Conservation (phyloP, 2,113 vertebrate genomes). For the Callaeas wilsoni region DNA sequence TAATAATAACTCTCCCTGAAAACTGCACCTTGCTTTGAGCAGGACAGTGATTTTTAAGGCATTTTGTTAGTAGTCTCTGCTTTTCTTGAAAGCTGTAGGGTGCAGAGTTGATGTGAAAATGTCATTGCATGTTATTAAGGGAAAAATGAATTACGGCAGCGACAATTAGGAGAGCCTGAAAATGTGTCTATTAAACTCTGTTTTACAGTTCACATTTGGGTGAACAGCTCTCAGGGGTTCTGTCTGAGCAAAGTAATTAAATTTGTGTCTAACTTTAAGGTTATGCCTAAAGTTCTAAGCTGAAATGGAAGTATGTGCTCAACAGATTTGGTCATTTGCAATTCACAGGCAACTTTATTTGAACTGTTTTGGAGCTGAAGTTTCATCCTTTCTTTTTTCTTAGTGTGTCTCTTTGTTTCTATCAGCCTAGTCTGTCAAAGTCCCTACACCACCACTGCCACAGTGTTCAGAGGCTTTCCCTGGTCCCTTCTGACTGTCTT, state of each 20-base stretch:
- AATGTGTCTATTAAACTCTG: conserved; percentile 30
- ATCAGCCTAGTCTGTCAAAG: not conserved
- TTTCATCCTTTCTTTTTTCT: not conserved
- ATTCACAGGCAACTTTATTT: not conserved
- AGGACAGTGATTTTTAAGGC: not conserved
- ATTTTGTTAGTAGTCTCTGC: not conserved
- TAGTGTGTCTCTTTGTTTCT: not conserved
- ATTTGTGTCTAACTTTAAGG: conserved; percentile 13
- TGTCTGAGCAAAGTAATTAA: conserved; percentile 33
- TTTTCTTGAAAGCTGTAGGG: not conserved
- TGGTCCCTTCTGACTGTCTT: not conserved
- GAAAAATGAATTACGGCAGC: conserved; percentile 19
- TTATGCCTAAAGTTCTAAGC: not conserved
- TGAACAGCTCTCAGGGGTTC: conserved; percentile 44
- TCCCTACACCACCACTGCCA: not conserved
- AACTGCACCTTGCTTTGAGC: not conserved
- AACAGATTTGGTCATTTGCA: not conserved
- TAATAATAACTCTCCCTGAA: not conserved
- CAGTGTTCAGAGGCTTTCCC: not conserved
- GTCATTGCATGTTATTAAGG: conserved; percentile 24
- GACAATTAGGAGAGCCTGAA: conserved; percentile 33
- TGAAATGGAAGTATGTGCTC: not conserved
- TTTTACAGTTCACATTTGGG: conserved; percentile 47
- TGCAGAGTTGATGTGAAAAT: not conserved
- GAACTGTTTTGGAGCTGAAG: not conserved